phyloP scores from a whole-genome alignment of 2,888 invertebrate genomes.

The Polia nebulosa region DNA sequence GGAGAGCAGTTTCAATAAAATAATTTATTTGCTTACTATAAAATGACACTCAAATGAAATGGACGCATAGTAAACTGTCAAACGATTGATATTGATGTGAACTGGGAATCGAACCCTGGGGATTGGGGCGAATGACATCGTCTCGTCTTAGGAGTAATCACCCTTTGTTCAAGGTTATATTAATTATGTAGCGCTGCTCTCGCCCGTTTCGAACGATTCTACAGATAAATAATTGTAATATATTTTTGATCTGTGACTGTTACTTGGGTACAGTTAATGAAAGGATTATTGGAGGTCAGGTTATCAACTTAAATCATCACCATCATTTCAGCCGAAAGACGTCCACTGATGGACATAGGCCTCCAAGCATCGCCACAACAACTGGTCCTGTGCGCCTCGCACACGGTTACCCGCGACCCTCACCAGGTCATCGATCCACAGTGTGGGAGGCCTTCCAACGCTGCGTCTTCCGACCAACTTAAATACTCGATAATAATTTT shows the following conservation, averaged over 20 bases:
- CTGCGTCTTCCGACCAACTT: too few relatives aligned
- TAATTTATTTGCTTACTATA: constrained; percentile 31
- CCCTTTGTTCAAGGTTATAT: constrained; percentile 9
- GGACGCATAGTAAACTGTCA: constrained; percentile 26
- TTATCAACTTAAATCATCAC: too few relatives aligned
- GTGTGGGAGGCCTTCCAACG: too few relatives aligned
- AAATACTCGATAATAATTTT: neutral
- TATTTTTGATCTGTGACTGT: neutral
- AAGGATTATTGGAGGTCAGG: neutral
- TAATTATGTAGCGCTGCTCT: neutral
- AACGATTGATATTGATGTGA: constrained; percentile 37
- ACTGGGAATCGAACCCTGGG: constrained; percentile 20
- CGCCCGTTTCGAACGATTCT: neutral
- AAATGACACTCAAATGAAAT: constrained; percentile 36
- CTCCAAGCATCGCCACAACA: too few relatives aligned
- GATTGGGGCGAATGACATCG: constrained; percentile 25
- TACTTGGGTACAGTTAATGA: neutral
- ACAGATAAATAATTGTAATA: neutral
- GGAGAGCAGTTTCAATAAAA: constrained; percentile 21
- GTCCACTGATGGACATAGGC: too few relatives aligned
- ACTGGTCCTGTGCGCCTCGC: too few relatives aligned
- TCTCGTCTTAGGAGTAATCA: neutral
- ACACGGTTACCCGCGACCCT: too few relatives aligned
- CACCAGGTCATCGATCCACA: too few relatives aligned
- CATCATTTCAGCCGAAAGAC: too few relatives aligned